Evolutionary conservation across 1,140 invertebrate genomes (phyloP).

Genomic region (Papilio xuthus): DNA sequence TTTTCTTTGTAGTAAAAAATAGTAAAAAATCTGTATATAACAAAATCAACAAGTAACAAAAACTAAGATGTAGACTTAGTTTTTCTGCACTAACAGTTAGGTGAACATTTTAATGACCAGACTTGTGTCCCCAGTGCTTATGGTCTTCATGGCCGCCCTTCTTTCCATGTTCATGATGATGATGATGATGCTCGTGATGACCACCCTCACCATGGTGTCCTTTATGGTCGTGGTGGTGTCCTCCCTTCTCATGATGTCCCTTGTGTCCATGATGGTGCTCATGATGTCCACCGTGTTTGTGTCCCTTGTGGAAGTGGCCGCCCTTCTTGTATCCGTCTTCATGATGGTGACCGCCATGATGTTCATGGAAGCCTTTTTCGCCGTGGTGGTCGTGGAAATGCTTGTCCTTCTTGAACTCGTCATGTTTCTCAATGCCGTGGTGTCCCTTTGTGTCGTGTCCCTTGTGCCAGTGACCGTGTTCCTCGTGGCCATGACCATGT

Average conservation of each 20-base stretch:
- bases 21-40: slow-evolving; percentile 49
- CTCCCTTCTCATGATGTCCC: slow-evolving; percentile 71
- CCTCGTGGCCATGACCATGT: slow-evolving; percentile 84
- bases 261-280: slow-evolving; percentile 73
- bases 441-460: slow-evolving; percentile 90
- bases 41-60: slow-evolving; percentile 58
- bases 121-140: slow-evolving; percentile 82
- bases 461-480: slow-evolving; percentile 86
- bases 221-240: slow-evolving; percentile 83
- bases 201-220: slow-evolving; percentile 73
- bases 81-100: slow-evolving; percentile 27
- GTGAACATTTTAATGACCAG: slow-evolving; percentile 80
- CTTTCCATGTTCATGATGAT: slow-evolving; percentile 84
- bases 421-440: slow-evolving; percentile 87
- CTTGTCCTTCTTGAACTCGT: slow-evolving; percentile 81
- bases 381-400: slow-evolving; percentile 89
- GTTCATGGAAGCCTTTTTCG: slow-evolving; percentile 86
- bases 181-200: slow-evolving; percentile 82
- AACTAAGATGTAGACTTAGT: slow-evolving; percentile 37
- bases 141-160: slow-evolving; percentile 82
- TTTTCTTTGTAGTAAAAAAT: slow-evolving; percentile 47
- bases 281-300: slow-evolving; percentile 84
- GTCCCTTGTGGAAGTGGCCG: slow-evolving; percentile 84
- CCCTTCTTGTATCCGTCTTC: slow-evolving; percentile 86
- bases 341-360: slow-evolving; percentile 84